These are phyloP conservation scores for Thomomys bottae DNA, from an alignment of 2,113 vertebrate species.

Conservation along the genomic window DNA sequence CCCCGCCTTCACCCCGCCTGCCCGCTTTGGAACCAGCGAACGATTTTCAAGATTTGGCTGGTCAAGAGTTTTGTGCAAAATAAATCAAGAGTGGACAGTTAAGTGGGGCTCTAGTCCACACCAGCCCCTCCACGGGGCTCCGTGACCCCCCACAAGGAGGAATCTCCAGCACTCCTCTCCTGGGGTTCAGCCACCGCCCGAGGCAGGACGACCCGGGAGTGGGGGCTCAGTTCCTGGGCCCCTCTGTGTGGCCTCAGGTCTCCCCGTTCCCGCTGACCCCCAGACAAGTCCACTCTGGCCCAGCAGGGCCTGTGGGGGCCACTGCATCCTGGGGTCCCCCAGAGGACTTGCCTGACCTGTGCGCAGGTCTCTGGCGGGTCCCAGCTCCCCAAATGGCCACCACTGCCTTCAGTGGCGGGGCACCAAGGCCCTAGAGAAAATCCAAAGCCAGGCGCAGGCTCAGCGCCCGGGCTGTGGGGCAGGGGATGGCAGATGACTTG, in stretches of 20 bases:
- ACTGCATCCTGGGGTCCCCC: too few species aligned
- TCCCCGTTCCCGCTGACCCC: not conserved
- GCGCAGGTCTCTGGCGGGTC: not conserved
- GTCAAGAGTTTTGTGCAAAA: conserved; percentile 71
- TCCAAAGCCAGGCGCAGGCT: not conserved
- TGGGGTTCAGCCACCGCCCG: not conserved
- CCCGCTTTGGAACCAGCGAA: conserved; percentile 48
- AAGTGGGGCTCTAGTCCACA: not conserved
- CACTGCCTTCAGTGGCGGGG: conserved; percentile 26
- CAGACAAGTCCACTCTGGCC: not conserved
- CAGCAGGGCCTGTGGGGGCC: not conserved
- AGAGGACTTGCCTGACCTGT: too few species aligned
- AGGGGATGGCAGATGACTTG: not conserved
- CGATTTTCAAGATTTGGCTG: conserved; percentile 57
- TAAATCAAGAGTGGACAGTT: not conserved
- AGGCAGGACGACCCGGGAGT: not conserved
- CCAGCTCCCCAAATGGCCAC: not conserved
- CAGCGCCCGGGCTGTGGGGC: not conserved
- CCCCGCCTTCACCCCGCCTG: not conserved
- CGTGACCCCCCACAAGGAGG: not conserved
- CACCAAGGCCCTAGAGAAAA: conserved; percentile 60
- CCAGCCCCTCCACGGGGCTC: too few species aligned
- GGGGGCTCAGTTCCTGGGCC: not conserved
- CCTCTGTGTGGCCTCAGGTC: fast-evolving
- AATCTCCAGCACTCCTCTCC: not conserved